phyloP scores from a whole-genome alignment of 1,140 invertebrate species.

The Diplogasteroides magnus region DNA sequence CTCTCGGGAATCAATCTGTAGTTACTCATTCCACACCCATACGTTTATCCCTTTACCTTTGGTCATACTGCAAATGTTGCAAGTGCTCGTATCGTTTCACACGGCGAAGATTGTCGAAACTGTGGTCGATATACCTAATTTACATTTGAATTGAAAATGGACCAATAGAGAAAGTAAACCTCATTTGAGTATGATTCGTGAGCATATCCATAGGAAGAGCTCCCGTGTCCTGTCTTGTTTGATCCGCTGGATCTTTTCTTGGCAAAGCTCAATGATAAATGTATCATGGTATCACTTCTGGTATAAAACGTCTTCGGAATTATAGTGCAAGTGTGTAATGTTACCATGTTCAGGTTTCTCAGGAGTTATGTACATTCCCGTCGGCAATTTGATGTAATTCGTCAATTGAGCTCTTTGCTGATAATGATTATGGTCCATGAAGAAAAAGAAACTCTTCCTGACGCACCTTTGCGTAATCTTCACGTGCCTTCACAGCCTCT shows the following conservation, averaged over 20 bases:
- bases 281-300: neutral
- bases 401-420: conserved; percentile 28
- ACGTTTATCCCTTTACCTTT: conserved; percentile 32
- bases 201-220: conserved; percentile 37
- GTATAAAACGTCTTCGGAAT: too few relatives aligned
- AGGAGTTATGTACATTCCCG: conserved; percentile 45
- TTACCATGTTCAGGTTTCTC: conserved; percentile 41
- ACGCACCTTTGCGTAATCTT: conserved; percentile 4
- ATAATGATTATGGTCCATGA: conserved; percentile 21
- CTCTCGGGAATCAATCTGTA: conserved; percentile 58
- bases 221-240: conserved; percentile 40
- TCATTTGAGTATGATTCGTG: conserved; percentile 46
- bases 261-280: conserved; percentile 39
- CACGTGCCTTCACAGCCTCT: conserved; percentile 41
- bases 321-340: neutral
- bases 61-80: conserved; percentile 49
- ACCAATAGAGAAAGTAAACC: neutral
- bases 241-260: conserved; percentile 41
- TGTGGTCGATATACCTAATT: conserved; percentile 39
- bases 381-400: conserved; percentile 36
- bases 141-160: neutral
- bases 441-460: conserved; percentile 7
- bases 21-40: neutral
- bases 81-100: conserved; percentile 41
- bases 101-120: conserved; percentile 46